A percentile compares a stretch with the other conserved stretches of the same genome.
Conservation (phyloP, 2,113 vertebrate genomes). For the Dromaius novaehollandiae region DNA sequence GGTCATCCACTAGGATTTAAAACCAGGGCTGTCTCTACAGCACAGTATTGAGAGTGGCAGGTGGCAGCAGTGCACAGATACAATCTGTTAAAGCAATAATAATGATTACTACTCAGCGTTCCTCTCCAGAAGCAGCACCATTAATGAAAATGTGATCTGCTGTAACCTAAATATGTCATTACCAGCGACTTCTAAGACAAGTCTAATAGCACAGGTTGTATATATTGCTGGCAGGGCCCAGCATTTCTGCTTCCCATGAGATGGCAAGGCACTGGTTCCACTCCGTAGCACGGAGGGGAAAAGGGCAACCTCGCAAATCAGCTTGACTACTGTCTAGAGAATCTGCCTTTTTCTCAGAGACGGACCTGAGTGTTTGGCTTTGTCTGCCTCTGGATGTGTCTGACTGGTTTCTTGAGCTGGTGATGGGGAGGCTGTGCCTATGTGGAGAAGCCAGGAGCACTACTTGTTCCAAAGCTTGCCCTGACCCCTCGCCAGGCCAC, state of each 20-base stretch:
- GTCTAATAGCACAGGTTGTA: background rate
- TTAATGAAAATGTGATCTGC: conserved; percentile 36
- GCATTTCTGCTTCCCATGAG: background rate
- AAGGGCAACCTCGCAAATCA: background rate
- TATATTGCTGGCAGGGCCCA: background rate
- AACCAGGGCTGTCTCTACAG: background rate
- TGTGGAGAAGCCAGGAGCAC: background rate
- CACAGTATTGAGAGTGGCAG: background rate
- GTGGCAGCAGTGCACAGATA: background rate
- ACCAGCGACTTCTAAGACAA: background rate
- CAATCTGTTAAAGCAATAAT: conserved; percentile 38
- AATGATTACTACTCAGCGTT: background rate
- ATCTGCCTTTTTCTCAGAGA: background rate
- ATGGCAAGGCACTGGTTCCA: background rate
- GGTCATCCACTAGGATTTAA: conserved; percentile 31
- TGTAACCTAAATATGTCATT: background rate
- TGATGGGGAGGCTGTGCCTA: accelerated
- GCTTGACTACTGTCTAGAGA: background rate
- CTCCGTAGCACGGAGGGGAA: background rate
- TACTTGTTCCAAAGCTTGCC: background rate
- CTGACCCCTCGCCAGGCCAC: background rate
- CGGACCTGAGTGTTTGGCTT: accelerated
- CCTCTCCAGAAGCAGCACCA: conserved; percentile 9
- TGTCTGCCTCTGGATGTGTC: background rate
- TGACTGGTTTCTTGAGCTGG: accelerated